Evolutionary conservation across 2,888 invertebrate species (phyloP).

Genomic region (Hybos culiciformis): DNA sequence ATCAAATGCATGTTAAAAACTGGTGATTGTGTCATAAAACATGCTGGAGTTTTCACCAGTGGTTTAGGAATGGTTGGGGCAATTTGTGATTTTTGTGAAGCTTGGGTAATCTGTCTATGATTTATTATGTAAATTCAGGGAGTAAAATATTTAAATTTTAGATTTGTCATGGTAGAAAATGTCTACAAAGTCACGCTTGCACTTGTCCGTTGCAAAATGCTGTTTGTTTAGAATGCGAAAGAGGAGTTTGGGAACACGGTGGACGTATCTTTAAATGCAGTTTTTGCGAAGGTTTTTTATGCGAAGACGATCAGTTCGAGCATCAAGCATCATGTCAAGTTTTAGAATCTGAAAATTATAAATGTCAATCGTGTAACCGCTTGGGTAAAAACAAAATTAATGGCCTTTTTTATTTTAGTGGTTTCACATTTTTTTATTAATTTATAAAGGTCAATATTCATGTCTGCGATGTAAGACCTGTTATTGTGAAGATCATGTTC

Average conservation of each 20-base stretch:
- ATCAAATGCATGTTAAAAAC: constrained; percentile 93
- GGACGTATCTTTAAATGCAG: constrained; percentile 83
- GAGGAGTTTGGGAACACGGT: constrained; percentile 93
- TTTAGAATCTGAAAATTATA: constrained; percentile 85
- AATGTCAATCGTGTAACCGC: constrained; percentile 93
- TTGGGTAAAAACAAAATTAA: no score
- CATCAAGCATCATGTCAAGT: constrained; percentile 96
- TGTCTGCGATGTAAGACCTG: constrained; percentile 91
- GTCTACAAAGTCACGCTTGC: constrained; percentile 81
- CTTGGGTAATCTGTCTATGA: no score
- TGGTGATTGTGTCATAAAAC: constrained; percentile 85
- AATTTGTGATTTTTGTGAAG: constrained; percentile 94
- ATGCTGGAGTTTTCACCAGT: constrained; percentile 78
- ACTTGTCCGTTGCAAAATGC: constrained; percentile 80
- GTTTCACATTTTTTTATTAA: no score
- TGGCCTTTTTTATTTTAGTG: no score
- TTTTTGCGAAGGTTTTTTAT: constrained; percentile 76
- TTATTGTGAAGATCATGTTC: constrained; percentile 93
- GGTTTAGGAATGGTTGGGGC: constrained; percentile 85
- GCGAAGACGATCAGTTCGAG: constrained; percentile 48
- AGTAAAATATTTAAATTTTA: no score
- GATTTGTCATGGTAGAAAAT: constrained; percentile 89
- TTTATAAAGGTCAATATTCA: constrained; percentile 93
- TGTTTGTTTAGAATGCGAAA: constrained; percentile 79
- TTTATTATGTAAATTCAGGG: no score